Evolutionary conservation across 2,797 vertebrate species (phyloP), one percentile per base, ranked within the genome.

Genomic region (Melanotaenia maccullochi): DNA sequence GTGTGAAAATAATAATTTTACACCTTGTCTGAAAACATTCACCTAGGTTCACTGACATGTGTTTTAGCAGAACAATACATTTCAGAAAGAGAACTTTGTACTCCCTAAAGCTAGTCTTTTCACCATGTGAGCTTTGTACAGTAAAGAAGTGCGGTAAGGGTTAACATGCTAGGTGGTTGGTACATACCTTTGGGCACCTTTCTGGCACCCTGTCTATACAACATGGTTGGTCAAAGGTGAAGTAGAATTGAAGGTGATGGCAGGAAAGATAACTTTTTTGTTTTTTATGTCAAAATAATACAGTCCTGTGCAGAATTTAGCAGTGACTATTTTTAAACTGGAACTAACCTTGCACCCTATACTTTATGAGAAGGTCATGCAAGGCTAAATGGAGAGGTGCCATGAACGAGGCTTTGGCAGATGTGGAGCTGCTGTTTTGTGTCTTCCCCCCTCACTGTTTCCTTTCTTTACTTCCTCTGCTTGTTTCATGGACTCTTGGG

Each of bases 371-470:
- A 79, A 90, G 96, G 96, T 97, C 95, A 96, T 83, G 42, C 91
- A 83, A 97, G 96, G 95, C 94, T 79, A 96, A 89, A 86, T 94
- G 95, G 95, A 96, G 92, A 91, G 76, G 84, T 92, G 95, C 93
- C 95, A 95, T 77, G 76, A 91, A 82, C 68, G 92, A 90, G 85
- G 89, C 85, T 88, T 66, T 93, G 86, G 91, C 92, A 92, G 92
- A 91, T 88, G 87, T 93, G 89, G 86, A 86, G 71, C 65, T 84
- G 81, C 86, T 75, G 32, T 85, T 88, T 81, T 72, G 70, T 79
- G 58, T 78, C 44, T 78, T 79, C 73, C 70, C 78, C 71, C 28
- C 24, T 60, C 64, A 66, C 58, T 63, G 62, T 67, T 89, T 84
- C 84, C 78, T 82, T 76, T 81, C 5, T 64, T 68, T 40, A 65